Evolutionary conservation across 2,113 vertebrate species (phyloP), one percentile per base, ranked within the genome.

Genomic region (Alethe castanea): DNA sequence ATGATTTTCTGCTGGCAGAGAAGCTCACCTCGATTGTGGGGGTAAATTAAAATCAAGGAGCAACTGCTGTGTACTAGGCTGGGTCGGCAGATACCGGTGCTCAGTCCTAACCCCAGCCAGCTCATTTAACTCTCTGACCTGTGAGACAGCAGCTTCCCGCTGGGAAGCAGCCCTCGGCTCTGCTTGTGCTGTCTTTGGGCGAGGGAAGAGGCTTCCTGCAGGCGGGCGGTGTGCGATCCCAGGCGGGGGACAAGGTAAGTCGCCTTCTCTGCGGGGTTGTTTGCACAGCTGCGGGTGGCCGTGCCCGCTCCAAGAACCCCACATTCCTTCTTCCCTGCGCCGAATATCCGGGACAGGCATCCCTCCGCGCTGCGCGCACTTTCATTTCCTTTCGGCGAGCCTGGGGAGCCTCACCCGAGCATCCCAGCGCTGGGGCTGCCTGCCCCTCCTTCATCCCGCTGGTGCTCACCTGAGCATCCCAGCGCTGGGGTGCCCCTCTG

Each of bases 261-360:
- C 80, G 78, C 94, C 86, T 93, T 77, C 86, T 48, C 33, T 2
- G 50, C 3, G 3, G 82, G 50, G 22, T 19, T 95, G 88, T 96
- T 93, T 86, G 92, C 88, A 86, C 86, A 92, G 94, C 92, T 94
- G 94, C 13, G 60, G 81, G 88, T 70, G 85, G 76, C 88, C 42
- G 0, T 88, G 92, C 90, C 62, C 15, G 12, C 88, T 80, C 64
- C 42, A 19, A 73, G 88, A 92, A 23, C 76, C 79, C 71, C 74
- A 6, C 94, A n/a, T 92, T 92, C 74, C 82, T 92, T 92, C 74
- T 86, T 81, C 73, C 69, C 54, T 4, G 50, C 7, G 1, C 71
- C 4, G 38, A 80, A 80, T 92, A 93, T 93, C 95, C 76, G 76
- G 82, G 50, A 83, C 59, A 73, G 71, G 81, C 95, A 85, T 80